Evolutionary conservation across 2,888 invertebrate species (phyloP), one percentile per base, ranked within the genome.

Genomic region (Tenthredo livida): DNA sequence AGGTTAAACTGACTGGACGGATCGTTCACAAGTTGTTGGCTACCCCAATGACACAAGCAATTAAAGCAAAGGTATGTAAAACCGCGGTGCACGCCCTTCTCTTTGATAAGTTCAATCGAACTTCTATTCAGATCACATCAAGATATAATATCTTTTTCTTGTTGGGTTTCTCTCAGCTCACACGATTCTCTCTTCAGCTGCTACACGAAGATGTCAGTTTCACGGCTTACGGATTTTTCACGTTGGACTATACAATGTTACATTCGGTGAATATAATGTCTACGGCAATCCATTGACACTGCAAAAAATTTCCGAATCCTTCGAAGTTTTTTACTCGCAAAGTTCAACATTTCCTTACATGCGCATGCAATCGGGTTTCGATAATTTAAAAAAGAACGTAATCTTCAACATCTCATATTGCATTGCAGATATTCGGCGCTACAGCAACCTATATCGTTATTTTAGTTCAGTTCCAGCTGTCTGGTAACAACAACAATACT

Each of bases 171-270:
- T 1, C 54, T 29, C 33, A 77, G 77, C 77, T 77, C 9, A 15
- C 50, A 33, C 77, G 33, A 10, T 77, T 77, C 25, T 77, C 77
- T 15, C 25, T 47, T 33, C 77, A 77, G 29, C 54, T 77, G 47
- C 54, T 77, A 54, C 77, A 77, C 29, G 77, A 77, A 33, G 15
- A 50, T 0, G 10, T 54, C 29, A 33, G 10, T 47, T 77, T 54
- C 21, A 54, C 77, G 7, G 77, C 33, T 47, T 33, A 25, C 17
- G 77, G 77, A 29, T 77, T 77, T 1, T 77, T 77, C 54, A n/a
- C 17, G 25, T 77, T 77, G 77, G 77, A 77, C 77, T 77, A 29
- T 33, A 77, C 77, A n/a, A 12, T 77, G 77, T 54, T 77, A 77
- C 47, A 77, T 77, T 77, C 77, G 77, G 77, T 77, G 33, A 77